Percentiles rank a stretch among this genome's conserved stretches.
These are phyloP conservation scores for Notiomystis cincta DNA, from an alignment of 2,113 vertebrate genomes.

Conservation along the genomic window DNA sequence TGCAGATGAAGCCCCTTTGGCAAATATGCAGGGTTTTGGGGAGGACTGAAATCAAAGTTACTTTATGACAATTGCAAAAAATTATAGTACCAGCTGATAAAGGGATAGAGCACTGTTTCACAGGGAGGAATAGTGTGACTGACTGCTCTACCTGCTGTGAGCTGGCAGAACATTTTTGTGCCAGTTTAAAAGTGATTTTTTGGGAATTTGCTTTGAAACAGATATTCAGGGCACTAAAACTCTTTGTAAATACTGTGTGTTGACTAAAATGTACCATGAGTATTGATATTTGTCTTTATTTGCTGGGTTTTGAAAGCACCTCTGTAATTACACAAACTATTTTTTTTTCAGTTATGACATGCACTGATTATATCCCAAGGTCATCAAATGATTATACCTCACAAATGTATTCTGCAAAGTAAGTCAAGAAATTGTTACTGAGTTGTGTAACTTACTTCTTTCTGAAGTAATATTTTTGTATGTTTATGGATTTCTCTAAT, in stretches of 20 bases:
- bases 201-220: background rate
- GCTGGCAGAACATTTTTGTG: background rate
- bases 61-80: background rate
- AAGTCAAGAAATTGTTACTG: constrained; percentile 63
- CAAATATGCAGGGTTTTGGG: background rate
- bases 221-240: background rate
- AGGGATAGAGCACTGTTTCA: background rate
- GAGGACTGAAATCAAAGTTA: background rate
- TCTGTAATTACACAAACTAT: background rate
- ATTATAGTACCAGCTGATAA: background rate
- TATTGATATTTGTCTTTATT: background rate
- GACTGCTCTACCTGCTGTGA: background rate
- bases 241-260: background rate
- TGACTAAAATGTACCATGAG: background rate
- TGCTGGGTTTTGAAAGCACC: background rate
- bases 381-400: constrained; percentile 82
- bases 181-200: background rate
- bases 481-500: background rate
- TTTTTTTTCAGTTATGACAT: constrained; percentile 79
- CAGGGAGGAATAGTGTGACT: background rate
- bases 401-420: constrained; percentile 84
- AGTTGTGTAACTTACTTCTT: background rate
- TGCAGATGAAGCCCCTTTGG: background rate
- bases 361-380: constrained; percentile 80
- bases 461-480: background rate